Evolutionary conservation across 2,113 vertebrate species (phyloP), one percentile per base, ranked within the genome.

Genomic region (Gopherus flavomarginatus): DNA sequence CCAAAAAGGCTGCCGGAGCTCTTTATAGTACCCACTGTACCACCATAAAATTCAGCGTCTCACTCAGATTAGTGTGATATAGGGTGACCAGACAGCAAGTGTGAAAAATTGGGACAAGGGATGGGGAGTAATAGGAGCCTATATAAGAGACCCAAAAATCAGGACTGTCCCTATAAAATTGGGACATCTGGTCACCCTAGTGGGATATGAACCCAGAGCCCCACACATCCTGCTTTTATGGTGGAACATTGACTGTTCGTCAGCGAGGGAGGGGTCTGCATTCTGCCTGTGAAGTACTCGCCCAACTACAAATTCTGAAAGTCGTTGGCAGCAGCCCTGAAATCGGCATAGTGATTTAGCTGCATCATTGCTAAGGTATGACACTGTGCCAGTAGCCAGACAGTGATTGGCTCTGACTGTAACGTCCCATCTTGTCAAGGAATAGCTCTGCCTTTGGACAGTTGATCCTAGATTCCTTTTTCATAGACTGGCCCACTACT

Each of bases 231-330:
- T 0, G 47, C 65, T 29, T 9, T 12, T 2, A 1, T 0, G n/a
- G 4, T 56, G 2, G 82, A 21, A 16, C 4, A 2, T 82, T 29
- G 75, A 77, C 50, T 29, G 42, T 53, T 79, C 13, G 0, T 54
- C 1, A 1, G 27, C 78, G 14, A 42, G 2, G n/a, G 35, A 1
- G 12, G 8, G 1, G 0, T 29, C 19, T 1, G 1, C 13, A 1
- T 13, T 82, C 53, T 53, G 65, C 62, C 8, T n/a, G 38, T 0
- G n/a, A 69, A 84, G 42, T 29, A 7, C 6, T 52, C 3, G 52
- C 1, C 29, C 17, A 6, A 5, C 13, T 0, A 2, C 22, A 0
- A 0, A 1, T 22, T 24, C 65, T 11, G 88, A 3, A n/a, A 16
- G 2, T 1, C 21, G 29, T 47, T 22, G 44, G 50, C 29, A 42